Evolutionary conservation across 2,113 vertebrate species (phyloP), one percentile per base, ranked within the genome.

Genomic region (Callorhinus ursinus): DNA sequence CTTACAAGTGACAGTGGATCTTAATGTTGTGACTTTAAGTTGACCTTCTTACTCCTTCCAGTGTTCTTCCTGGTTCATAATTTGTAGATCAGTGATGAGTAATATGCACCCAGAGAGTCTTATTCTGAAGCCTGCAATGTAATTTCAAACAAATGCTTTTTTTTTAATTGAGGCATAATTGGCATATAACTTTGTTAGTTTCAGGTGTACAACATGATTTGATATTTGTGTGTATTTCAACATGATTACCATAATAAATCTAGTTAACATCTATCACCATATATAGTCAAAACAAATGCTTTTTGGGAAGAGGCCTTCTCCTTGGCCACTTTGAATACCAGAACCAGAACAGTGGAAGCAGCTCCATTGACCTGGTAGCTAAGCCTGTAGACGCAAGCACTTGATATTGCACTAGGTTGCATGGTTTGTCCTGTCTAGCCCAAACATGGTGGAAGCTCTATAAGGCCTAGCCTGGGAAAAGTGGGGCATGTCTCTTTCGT

Each of bases 1-100:
- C 21, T 80, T 80, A 53, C 65, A 79, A 2, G 22, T 87, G 74
- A 51, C 46, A 91, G 0, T 46, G 46, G 33, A 61, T 65, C 14
- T 69, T 97, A 90, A 79, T 93, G 12, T 90, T 82, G 31, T 31
- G 67, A 80, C 55, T 88, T 82, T 67, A 55, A 87, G 42, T 71
- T 80, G 69, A 36, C 31, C 86, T 84, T 85, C 19, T 74, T 63
- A 4, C 69, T 88, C 76, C n/a, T 93, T 65, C 80, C 51, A 63
- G 0, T 86, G 18, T 82, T 92, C 71, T 87, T 79, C 65, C 89
- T 93, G 49, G 14, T 90, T 94, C 53, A 67, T 16, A 76, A 77
- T 81, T 36, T 86, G 51, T 28, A 67, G 13, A 22, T 93, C 63
- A 84, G 24, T 49, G 31, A 72, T 74, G 53, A 89, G 6, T 72